Evolutionary conservation across 2,797 vertebrate genomes (phyloP), one percentile per base, ranked within the genome.

Genomic region (Rhinogobio ventralis): DNA sequence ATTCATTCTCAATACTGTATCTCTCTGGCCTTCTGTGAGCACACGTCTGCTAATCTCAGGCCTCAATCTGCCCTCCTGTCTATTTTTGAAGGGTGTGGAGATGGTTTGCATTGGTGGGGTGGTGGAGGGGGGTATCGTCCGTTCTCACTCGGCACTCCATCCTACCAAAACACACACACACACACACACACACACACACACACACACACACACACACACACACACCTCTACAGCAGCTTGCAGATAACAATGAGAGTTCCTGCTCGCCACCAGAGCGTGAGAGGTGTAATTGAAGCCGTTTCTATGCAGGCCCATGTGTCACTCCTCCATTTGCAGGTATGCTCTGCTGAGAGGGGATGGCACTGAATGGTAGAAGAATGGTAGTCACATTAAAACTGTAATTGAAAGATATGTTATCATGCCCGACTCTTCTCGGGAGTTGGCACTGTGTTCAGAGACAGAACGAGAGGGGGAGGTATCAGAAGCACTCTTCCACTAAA

Each of bases 391-490:
- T 95, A 94, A 93, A 94, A 95, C 91, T 93, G 92, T 95, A 96
- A 96, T 96, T 95, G 95, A 96, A 95, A 95, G 95, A 96, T 95
- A 95, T 90, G 95, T 94, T 96, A 95, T 95, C 94, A 83, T 92
- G 93, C 92, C 92, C 91, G 89, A 90, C 90, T 89, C 81, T 89
- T 89, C 86, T 89, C 86, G 20, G 81, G 83, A 93, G 93, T 94
- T 94, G 90, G 90, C 91, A 90, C 89, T 81, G 78, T 51, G 75
- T 66, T 53, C 69, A 25, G 55, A 81, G 46, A 81, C 51, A 74
- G 68, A 46, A 87, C 68, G 68, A 57, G 89, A 85, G 90, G 90
- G 66, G 93, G 92, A 89, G 89, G 89, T 94, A 94, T 95, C 93
- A 91, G 90, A 91, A 91, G 92, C 89, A 91, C 91, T 91, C 91